phyloP scores from a whole-genome alignment of 2,797 vertebrate species.

The Pangasius larnaudii region DNA sequence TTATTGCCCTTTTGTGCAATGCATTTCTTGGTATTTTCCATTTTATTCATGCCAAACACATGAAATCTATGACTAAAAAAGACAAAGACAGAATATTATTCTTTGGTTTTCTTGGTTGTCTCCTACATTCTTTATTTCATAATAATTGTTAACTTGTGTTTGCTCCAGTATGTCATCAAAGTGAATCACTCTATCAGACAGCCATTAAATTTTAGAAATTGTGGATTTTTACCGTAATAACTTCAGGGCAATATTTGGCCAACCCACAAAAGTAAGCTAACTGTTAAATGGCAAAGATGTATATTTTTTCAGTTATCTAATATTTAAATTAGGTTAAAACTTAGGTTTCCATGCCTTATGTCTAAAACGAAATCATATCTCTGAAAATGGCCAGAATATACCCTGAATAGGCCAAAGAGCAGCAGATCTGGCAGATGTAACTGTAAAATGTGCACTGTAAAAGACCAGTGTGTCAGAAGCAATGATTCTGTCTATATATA shows the following conservation, averaged over 20 bases:
- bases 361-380: background rate
- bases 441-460: background rate
- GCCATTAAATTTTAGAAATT: conserved; percentile 47
- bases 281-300: background rate
- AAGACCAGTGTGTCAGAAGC: background rate
- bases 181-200: conserved; percentile 64
- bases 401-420: background rate
- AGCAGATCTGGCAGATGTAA: background rate
- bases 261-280: background rate
- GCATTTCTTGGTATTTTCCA: conserved; percentile 66
- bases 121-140: conserved; percentile 65
- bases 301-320: background rate
- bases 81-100: conserved; percentile 55
- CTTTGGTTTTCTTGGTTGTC: conserved; percentile 59
- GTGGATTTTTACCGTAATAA: background rate
- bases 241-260: conserved; percentile 4
- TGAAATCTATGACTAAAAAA: conserved; percentile 60
- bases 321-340: background rate
- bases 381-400: background rate
- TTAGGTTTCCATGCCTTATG: background rate
- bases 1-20: conserved; percentile 44
- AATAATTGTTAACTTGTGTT: conserved; percentile 66
- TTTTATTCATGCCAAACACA: conserved; percentile 68
- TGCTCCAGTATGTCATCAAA: conserved; percentile 60
- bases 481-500: conserved; percentile 2